Percentiles rank a stretch among this genome's conserved stretches.
These are phyloP conservation scores for Sapajus apella DNA, from an alignment of 2,113 vertebrate species.

Conservation along the genomic window DNA sequence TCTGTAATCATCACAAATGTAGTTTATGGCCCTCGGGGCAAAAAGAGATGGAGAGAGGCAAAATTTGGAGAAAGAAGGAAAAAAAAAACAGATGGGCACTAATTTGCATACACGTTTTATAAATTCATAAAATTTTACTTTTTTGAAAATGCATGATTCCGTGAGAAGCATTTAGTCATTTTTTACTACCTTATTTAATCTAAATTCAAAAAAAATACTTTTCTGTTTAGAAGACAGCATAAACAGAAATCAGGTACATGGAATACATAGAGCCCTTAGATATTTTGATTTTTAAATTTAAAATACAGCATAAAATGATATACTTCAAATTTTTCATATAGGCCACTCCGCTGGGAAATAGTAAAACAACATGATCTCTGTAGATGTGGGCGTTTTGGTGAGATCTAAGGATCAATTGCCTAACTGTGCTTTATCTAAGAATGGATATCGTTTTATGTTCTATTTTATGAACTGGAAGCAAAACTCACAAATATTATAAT, in stretches of 20 bases:
- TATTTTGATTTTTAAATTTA: not conserved
- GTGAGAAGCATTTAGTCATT: not conserved
- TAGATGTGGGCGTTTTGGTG: not conserved
- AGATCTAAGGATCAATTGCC: not conserved
- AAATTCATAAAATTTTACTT: not conserved
- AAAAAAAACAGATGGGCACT: not conserved
- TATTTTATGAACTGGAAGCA: not conserved
- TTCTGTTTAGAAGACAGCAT: not conserved
- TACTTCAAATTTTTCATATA: not conserved
- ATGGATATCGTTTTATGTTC: not conserved
- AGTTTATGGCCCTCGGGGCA: not conserved
- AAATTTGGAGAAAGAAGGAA: not conserved
- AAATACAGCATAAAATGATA: not conserved
- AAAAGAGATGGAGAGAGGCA: not conserved
- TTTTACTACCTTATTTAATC: conserved; percentile 64
- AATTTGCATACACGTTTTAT: not conserved
- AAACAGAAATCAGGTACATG: not conserved
- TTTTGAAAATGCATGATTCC: not conserved
- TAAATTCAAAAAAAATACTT: not conserved
- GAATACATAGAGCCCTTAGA: not conserved
- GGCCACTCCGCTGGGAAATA: not conserved
- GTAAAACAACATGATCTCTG: not conserved
- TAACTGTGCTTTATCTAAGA: not conserved
- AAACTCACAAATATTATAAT: not conserved
- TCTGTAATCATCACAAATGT: not conserved